These are phyloP conservation scores for Phragmatobia fuliginosa DNA, from an alignment of 2,888 invertebrate genomes.

Conservation along the genomic window DNA sequence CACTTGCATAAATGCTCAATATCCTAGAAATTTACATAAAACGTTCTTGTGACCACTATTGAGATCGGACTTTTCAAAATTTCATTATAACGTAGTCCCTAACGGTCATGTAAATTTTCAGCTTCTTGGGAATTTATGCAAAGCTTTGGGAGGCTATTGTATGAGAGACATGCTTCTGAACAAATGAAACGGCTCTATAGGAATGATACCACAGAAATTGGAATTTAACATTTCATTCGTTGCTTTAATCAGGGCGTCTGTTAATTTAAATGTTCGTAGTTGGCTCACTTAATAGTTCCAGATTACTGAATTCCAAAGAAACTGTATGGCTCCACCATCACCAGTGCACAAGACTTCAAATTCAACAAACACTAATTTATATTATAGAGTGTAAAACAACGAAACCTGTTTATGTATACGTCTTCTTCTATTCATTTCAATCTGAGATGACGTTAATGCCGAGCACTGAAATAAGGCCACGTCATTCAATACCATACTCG, in stretches of 20 bases:
- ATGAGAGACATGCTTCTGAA: not conserved
- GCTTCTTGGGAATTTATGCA: not conserved
- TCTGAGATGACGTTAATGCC: conserved; percentile 62
- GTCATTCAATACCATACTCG: conserved; percentile 71
- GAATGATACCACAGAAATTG: not conserved
- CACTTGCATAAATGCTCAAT: not conserved
- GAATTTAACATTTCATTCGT: not conserved
- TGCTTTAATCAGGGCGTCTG: not conserved
- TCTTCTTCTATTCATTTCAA: conserved; percentile 52
- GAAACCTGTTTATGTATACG: conserved; percentile 30
- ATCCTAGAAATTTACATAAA: not conserved
- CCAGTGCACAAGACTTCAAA: not conserved
- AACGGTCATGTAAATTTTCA: not conserved
- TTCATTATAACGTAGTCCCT: not conserved
- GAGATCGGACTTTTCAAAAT: not conserved
- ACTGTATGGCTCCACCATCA: not conserved
- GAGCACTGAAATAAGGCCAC: conserved; percentile 73
- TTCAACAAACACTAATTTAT: conserved; percentile 34
- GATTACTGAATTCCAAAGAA: not conserved
- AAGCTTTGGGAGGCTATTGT: too few species aligned
- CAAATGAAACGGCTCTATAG: not conserved
- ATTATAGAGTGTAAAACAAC: conserved; percentile 25
- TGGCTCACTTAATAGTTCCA: too few species aligned
- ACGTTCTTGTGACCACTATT: not conserved
- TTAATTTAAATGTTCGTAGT: too few species aligned